phyloP scores from a whole-genome alignment of 2,113 vertebrate species.

The Philantomba maxwellii region DNA sequence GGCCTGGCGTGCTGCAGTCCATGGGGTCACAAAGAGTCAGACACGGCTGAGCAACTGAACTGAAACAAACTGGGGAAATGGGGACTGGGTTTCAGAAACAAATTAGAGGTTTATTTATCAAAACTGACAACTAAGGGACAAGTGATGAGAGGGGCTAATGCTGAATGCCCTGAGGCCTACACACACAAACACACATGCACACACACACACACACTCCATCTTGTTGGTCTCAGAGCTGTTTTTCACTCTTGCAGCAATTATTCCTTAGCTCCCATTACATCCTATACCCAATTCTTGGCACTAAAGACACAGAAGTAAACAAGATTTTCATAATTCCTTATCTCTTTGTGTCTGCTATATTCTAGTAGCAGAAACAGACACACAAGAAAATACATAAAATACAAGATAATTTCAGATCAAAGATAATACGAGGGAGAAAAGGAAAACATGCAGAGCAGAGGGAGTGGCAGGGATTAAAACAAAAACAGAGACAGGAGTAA shows the following conservation, averaged over 20 bases:
- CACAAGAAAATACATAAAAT: not conserved
- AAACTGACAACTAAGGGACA: not conserved
- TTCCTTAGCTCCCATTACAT: not conserved
- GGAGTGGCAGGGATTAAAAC: not conserved
- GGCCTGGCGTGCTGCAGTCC: not conserved
- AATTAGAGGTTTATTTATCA: not conserved
- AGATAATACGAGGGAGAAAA: not conserved
- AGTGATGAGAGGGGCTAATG: not conserved
- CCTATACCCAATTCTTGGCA: not conserved
- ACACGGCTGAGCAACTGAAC: fast-evolving
- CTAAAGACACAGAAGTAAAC: not conserved
- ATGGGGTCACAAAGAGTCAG: not conserved
- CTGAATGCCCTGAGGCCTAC: not conserved
- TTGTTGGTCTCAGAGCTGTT: not conserved
- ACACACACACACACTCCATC: not conserved
- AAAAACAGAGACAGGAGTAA: not conserved
- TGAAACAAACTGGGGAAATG: not conserved
- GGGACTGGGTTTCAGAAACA: not conserved
- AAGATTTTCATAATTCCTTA: not conserved
- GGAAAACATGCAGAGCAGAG: not conserved
- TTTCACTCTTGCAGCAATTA: not conserved
- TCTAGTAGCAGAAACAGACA: not conserved
- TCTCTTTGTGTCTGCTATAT: not conserved
- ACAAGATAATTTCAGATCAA: not conserved
- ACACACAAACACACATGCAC: too few relatives aligned